A percentile compares a stretch with the other conserved stretches of the same genome.
phyloP scores from a whole-genome alignment of 2,888 invertebrate species.

The Venustoraphidia nigricollis region DNA sequence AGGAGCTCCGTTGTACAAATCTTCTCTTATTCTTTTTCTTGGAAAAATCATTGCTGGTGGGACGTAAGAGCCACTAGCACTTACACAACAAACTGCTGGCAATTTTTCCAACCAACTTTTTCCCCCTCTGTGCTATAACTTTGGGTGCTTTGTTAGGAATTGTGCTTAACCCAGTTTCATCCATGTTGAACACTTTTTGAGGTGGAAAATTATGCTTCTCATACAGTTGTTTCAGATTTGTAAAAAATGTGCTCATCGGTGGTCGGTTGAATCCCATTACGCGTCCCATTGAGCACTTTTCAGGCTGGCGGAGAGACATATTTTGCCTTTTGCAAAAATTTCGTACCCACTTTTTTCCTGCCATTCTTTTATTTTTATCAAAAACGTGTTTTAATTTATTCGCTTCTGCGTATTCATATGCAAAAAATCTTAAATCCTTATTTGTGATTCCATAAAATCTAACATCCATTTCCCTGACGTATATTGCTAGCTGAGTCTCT shows the following conservation, averaged over 20 bases:
- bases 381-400: slow-evolving; percentile 11
- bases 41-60: slow-evolving; percentile 18
- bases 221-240: slow-evolving; percentile 12
- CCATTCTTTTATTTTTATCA: slow-evolving; percentile 9
- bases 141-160: slow-evolving; percentile 16
- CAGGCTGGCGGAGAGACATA: slow-evolving; percentile 9
- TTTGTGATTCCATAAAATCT: slow-evolving; percentile 6
- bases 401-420: slow-evolving; percentile 3
- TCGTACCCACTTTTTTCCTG: slow-evolving; percentile 11
- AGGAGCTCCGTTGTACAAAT: no score
- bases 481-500: not conserved
- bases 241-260: slow-evolving; percentile 15
- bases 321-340: slow-evolving; percentile 8
- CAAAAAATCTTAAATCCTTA: slow-evolving; percentile 1
- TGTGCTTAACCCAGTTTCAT: slow-evolving; percentile 14
- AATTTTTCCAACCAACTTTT: slow-evolving; percentile 15
- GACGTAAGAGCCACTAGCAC: slow-evolving; percentile 16
- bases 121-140: slow-evolving; percentile 15
- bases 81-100: slow-evolving; percentile 16
- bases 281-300: slow-evolving; percentile 12
- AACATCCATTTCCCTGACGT: slow-evolving; percentile 2
- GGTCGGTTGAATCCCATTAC: slow-evolving; percentile 17
- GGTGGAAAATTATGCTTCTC: slow-evolving; percentile 13
- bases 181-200: slow-evolving; percentile 14
- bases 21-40: slow-evolving; percentile 12